Conservation (phyloP, 2,888 invertebrate genomes). For the Cephonodes hylas region DNA sequence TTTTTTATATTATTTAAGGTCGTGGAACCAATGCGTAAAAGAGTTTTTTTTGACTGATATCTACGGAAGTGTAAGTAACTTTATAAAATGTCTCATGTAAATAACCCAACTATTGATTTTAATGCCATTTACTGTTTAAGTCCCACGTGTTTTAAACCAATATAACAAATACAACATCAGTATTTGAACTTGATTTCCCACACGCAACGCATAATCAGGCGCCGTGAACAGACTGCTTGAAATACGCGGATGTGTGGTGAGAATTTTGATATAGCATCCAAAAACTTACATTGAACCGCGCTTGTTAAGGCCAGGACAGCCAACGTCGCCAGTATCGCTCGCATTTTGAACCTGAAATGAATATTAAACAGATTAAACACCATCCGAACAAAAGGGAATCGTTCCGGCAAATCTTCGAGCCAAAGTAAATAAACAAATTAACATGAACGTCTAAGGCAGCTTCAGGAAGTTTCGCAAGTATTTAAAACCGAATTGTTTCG, state of each 20-base stretch:
- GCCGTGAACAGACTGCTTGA: neutral
- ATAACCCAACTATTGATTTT: neutral
- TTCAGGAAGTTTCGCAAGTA: constrained; percentile 12
- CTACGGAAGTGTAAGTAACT: too few species aligned
- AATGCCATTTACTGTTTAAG: neutral
- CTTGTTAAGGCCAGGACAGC: constrained; percentile 61
- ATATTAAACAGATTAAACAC: constrained; percentile 22
- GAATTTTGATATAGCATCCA: constrained; percentile 7
- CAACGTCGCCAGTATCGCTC: constrained; percentile 68
- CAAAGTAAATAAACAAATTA: constrained; percentile 16
- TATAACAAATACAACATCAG: neutral
- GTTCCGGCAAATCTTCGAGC: constrained; percentile 12
- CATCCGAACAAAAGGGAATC: constrained; percentile 6
- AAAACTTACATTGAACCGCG: constrained; percentile 21
- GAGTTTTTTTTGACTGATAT: too few species aligned
- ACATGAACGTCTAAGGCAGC: constrained; percentile 13
- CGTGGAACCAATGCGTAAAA: too few species aligned
- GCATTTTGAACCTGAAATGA: constrained; percentile 68
- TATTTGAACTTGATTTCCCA: neutral
- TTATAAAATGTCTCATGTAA: too few species aligned
- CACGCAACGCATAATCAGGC: neutral
- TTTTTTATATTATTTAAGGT: too few species aligned
- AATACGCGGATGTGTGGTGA: neutral
- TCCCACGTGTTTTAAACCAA: too few species aligned
- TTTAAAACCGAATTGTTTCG: constrained; percentile 14